These are phyloP conservation scores for Nothobranchius kuhntae DNA, from an alignment of 2,113 vertebrate genomes.

Conservation along the genomic window DNA sequence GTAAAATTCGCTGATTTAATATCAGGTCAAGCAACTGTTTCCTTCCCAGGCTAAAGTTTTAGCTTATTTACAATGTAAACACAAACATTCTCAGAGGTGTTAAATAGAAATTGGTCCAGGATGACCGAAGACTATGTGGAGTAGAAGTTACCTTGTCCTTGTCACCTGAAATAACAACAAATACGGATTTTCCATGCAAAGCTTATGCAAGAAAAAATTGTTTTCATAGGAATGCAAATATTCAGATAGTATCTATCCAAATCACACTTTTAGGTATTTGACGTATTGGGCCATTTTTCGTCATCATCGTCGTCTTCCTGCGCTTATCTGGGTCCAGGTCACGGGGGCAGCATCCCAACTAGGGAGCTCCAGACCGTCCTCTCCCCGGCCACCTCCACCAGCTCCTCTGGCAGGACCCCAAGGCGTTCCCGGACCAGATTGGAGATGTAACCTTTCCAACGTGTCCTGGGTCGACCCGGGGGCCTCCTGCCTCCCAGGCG, in stretches of 20 bases:
- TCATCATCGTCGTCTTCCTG: no score
- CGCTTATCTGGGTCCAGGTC: no score
- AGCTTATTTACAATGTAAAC: conserved; percentile 14
- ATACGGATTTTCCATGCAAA: not conserved
- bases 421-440: no score
- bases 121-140: not conserved
- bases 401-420: no score
- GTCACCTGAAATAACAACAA: conserved; percentile 10
- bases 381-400: no score
- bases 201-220: not conserved
- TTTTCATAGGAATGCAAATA: conserved; percentile 13
- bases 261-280: not conserved
- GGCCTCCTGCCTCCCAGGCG: no score
- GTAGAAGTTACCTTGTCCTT: not conserved
- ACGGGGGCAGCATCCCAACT: no score
- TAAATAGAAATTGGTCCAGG: not conserved
- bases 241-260: conserved; percentile 4
- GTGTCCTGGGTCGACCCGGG: no score
- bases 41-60: conserved; percentile 4
- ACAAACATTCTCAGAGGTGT: not conserved
- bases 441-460: no score
- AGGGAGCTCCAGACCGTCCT: no score
- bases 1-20: not conserved
- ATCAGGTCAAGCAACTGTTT: conserved; percentile 6
- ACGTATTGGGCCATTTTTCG: not conserved